Base-by-base conservation (phyloP, 1,140 invertebrate species). In the Drosophila takahashii region DNA sequence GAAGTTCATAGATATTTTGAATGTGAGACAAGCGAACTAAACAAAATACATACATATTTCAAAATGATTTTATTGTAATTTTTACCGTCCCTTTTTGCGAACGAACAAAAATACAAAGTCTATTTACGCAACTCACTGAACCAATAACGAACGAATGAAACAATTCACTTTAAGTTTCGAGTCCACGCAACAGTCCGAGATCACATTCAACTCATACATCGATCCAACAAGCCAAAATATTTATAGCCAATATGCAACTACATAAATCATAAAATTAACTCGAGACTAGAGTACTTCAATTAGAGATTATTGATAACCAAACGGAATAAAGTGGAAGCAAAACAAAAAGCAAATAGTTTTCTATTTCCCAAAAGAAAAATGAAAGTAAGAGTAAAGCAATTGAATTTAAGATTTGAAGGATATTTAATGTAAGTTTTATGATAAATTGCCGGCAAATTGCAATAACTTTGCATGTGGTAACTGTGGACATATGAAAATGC, bases 21-120 rank as follows among this genome's bases (percentile, higher is more conserved):
- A 50, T 29, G 32, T 45, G 41, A 32, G 58, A 50, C 36, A 52
- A 62, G 53, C 44, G 57, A 65, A 56, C 54, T 53, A 77, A 44
- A 67, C 56, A 67, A 66, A 47, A 70, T 69, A 62, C 69, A 81
- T 81, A 56, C 64, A 79, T 81, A 81, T 87, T 87, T 89, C 80
- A 74, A 61, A 83, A 91, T 91, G 84, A 91, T 91, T 91, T 91
- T 91, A 91, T 91, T 91, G 89, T 90, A 91, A 91, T 91, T 91
- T 80, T 90, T 90, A 91, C 89, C 89, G 89, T 91, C 89, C 89
- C 89, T 91, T 91, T 91, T 81, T 91, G 84, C 84, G 71, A 89
- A 76, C 73, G 44, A 64, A 76, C 42, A 58, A 58, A 59, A 69
- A 65, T 61, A 79, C 66, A 87, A 87, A 84, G 79, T 87, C 79